Evolutionary conservation across 2,113 vertebrate genomes (phyloP).

Genomic region (Accipiter cooperii): DNA sequence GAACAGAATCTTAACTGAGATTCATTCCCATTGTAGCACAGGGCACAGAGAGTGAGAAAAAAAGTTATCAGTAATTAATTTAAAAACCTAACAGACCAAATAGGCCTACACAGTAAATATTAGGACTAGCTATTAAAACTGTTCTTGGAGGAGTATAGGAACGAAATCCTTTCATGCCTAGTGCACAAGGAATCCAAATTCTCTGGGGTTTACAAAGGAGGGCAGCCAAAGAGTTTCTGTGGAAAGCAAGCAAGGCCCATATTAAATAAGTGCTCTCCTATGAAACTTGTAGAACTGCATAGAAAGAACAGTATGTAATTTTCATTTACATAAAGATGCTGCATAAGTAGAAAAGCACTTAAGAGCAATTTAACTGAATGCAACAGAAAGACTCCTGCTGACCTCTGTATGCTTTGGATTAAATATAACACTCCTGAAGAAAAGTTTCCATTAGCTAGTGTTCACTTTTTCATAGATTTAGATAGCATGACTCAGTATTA

Average conservation of each 20-base stretch:
- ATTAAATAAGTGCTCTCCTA: background rate
- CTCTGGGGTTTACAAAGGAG: background rate
- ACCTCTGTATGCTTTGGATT: background rate
- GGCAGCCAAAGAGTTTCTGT: background rate
- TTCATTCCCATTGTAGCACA: background rate
- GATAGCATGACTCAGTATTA: background rate
- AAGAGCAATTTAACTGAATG: background rate
- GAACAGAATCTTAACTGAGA: background rate
- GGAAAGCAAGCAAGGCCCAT: background rate
- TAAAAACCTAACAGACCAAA: background rate
- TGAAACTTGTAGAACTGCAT: background rate
- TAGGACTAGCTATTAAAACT: background rate
- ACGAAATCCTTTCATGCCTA: background rate
- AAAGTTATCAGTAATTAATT: background rate
- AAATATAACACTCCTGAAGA: background rate
- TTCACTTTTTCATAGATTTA: background rate
- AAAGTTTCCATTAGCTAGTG: background rate
- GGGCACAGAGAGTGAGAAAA: background rate
- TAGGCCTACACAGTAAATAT: background rate
- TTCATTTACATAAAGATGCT: background rate
- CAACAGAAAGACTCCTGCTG: background rate
- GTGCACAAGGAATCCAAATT: background rate
- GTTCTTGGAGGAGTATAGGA: background rate
- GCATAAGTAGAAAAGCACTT: background rate
- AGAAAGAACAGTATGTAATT: background rate